A percentile compares a stretch with the other conserved stretches of the same genome.
Evolutionary conservation across 2,113 vertebrate genomes (phyloP).

Genomic region (Cettia cetti): DNA sequence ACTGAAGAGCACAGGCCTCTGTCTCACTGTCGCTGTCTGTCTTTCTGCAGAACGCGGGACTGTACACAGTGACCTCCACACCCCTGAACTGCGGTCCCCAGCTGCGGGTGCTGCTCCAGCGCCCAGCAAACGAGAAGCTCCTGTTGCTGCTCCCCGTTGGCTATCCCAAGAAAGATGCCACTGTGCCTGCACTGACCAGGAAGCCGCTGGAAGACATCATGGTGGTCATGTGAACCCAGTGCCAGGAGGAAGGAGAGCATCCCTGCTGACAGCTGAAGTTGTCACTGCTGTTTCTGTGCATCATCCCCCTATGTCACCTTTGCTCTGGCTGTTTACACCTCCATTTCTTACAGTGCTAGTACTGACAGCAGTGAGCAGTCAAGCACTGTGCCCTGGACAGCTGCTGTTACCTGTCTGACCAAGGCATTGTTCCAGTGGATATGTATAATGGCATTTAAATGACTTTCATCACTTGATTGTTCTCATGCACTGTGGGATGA

Average conservation of each 20-base stretch:
- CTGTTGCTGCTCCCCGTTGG: slow-evolving; percentile 92
- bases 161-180: slow-evolving; percentile 83
- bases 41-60: slow-evolving; percentile 82
- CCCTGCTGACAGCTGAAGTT: background rate
- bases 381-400: background rate
- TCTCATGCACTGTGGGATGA: background rate
- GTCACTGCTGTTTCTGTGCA: background rate
- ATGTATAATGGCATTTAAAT: background rate
- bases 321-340: background rate
- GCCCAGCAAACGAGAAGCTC: slow-evolving; percentile 90
- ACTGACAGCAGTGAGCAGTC: background rate
- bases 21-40: background rate
- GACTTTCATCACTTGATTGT: background rate
- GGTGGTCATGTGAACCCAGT: slow-evolving; percentile 75
- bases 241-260: background rate
- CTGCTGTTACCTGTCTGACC: background rate
- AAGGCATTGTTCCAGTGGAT: background rate
- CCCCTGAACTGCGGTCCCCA: slow-evolving; percentile 93
- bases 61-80: slow-evolving; percentile 90
- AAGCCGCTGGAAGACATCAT: slow-evolving; percentile 85
- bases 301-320: fast-evolving
- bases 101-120: slow-evolving; percentile 81
- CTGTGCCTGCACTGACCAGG: slow-evolving; percentile 82
- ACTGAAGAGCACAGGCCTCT: background rate
- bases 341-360: background rate